These are phyloP conservation scores for Bacillus rossius DNA, from an alignment of 1,140 invertebrate genomes.

Conservation along the genomic window DNA sequence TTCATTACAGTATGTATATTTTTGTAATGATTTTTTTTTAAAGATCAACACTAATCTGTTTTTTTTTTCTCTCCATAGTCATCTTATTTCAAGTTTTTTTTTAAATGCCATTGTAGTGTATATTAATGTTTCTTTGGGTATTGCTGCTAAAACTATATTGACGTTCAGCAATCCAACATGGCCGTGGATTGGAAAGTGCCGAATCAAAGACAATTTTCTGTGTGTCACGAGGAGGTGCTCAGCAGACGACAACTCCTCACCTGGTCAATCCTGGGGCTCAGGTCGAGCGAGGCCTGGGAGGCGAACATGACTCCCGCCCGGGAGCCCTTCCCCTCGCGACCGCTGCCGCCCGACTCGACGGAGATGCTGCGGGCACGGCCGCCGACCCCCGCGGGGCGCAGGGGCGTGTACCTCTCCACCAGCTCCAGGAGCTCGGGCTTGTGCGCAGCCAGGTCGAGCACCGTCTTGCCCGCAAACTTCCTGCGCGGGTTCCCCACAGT, in stretches of 20 bases:
- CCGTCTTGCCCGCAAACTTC: slow-evolving; percentile 43
- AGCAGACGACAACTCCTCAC: slow-evolving; percentile 8
- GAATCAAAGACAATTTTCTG: too few species aligned
- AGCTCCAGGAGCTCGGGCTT: slow-evolving; percentile 43
- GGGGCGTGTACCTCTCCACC: slow-evolving; percentile 35
- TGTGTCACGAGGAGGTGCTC: too few species aligned
- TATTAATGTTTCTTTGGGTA: too few species aligned
- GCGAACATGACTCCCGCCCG: slow-evolving; percentile 10
- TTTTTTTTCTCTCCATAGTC: too few species aligned
- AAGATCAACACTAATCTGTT: too few species aligned
- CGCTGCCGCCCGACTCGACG: slow-evolving; percentile 21
- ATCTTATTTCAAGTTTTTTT: too few species aligned
- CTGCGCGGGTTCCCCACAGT: slow-evolving; percentile 24
- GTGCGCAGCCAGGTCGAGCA: slow-evolving; percentile 46
- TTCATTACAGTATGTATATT: too few species aligned
- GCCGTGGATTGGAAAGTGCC: too few species aligned
- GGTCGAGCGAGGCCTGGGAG: slow-evolving; percentile 18
- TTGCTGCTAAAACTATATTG: too few species aligned
- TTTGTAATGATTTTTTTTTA: too few species aligned
- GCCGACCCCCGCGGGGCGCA: background rate
- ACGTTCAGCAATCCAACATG: too few species aligned
- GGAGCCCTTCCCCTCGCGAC: background rate
- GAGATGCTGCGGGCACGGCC: slow-evolving; percentile 22
- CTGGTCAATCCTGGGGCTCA: slow-evolving; percentile 22
- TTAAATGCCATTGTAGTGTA: too few species aligned